phyloP scores from a whole-genome alignment of 2,888 invertebrate genomes.

The Leptogaster cylindrica region DNA sequence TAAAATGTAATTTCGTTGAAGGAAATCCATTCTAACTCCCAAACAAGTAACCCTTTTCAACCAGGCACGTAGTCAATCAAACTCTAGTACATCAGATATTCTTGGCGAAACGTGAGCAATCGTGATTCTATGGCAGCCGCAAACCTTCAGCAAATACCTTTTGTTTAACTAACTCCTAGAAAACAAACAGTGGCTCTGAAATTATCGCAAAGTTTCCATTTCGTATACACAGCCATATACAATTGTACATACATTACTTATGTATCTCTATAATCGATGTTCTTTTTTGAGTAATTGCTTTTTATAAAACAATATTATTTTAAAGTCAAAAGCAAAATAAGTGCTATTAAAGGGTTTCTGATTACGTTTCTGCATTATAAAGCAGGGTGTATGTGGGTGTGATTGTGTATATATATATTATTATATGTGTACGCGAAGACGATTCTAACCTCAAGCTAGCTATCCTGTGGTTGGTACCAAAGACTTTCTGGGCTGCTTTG shows the following conservation, averaged over 20 bases:
- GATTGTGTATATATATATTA: too few relatives aligned
- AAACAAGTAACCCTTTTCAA: slow-evolving; percentile 34
- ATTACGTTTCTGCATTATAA: slow-evolving; percentile 25
- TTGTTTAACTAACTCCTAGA: slow-evolving; percentile 33
- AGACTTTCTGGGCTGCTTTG: too few relatives aligned
- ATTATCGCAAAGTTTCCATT: slow-evolving; percentile 19
- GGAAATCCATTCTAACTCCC: slow-evolving; percentile 15
- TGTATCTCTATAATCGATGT: too few relatives aligned
- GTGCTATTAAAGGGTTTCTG: slow-evolving; percentile 22
- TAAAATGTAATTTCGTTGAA: slow-evolving; percentile 33
- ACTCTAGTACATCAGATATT: slow-evolving; percentile 39
- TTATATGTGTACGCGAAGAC: too few relatives aligned
- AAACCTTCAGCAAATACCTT: slow-evolving; percentile 36
- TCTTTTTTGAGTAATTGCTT: slow-evolving; percentile 1
- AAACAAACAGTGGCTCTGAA: slow-evolving; percentile 30
- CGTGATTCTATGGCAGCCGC: slow-evolving; percentile 29
- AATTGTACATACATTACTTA: too few relatives aligned
- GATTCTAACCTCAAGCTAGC: too few relatives aligned
- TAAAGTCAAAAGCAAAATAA: neutral
- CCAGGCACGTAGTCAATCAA: slow-evolving; percentile 40
- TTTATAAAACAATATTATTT: slow-evolving; percentile 20
- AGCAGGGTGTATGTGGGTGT: too few relatives aligned
- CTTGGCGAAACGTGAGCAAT: slow-evolving; percentile 34
- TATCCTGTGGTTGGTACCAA: too few relatives aligned
- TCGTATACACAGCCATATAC: too few relatives aligned